phyloP scores from a whole-genome alignment of 1,140 invertebrate species.

The Nephila pilipes region DNA sequence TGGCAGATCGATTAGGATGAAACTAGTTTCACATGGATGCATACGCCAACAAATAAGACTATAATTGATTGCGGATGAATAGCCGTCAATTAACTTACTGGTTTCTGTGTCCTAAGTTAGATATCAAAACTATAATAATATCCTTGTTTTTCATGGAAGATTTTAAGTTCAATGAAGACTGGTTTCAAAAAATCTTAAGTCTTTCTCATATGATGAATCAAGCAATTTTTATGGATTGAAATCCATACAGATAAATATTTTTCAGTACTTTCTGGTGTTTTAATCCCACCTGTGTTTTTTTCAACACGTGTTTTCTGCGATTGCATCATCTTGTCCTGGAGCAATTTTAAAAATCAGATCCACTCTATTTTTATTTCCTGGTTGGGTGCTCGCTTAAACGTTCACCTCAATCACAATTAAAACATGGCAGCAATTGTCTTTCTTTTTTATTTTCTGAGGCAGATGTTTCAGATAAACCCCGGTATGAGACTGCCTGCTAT shows the following conservation, averaged over 20 bases:
- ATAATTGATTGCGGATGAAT: slow-evolving; percentile 11
- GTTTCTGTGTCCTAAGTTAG: neutral
- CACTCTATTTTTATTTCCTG: neutral
- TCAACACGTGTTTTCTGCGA: neutral
- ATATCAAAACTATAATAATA: neutral
- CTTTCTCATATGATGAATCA: neutral
- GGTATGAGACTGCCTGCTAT: neutral
- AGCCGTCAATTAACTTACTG: neutral
- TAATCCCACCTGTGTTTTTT: neutral
- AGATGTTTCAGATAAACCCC: neutral
- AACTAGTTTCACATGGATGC: neutral
- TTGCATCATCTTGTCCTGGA: neutral
- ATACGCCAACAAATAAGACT: neutral
- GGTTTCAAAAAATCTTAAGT: neutral
- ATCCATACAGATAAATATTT: neutral
- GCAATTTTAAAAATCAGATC: slow-evolving; percentile 5
- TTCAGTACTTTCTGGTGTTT: neutral
- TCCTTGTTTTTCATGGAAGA: no score
- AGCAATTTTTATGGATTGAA: neutral
- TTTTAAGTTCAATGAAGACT: neutral
- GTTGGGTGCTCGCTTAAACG: neutral
- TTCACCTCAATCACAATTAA: slow-evolving; percentile 15
- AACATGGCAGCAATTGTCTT: slow-evolving; percentile 1
- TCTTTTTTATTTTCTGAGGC: neutral
- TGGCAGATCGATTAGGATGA: neutral